These are phyloP conservation scores for Lepidocyrtoides sp. DNA, from an alignment of 2,888 invertebrate species.

Conservation along the genomic window DNA sequence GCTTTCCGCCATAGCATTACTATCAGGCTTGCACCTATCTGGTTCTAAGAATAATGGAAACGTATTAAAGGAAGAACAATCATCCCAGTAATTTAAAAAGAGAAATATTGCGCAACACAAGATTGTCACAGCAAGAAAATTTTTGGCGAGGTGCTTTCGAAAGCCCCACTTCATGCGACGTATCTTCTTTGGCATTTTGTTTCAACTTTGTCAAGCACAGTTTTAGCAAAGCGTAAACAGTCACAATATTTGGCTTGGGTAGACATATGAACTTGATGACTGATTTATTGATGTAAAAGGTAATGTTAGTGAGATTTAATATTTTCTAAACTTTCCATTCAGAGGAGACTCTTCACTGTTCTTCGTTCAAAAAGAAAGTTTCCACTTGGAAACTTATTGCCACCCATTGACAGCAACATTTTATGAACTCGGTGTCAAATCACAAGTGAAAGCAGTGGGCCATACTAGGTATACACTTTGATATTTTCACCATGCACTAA, in stretches of 20 bases:
- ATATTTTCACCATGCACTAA: conserved; percentile 14
- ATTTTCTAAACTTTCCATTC: too few relatives aligned
- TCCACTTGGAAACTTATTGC: too few relatives aligned
- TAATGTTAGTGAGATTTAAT: too few relatives aligned
- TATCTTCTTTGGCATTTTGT: conserved; percentile 39
- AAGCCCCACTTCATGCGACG: conserved; percentile 36
- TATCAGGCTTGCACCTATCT: conserved; percentile 22
- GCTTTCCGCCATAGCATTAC: not conserved
- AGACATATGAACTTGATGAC: too few relatives aligned
- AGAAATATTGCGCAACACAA: conserved; percentile 12
- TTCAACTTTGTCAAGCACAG: too few relatives aligned
- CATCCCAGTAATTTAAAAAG: conserved; percentile 22
- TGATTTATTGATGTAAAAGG: too few relatives aligned
- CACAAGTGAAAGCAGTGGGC: not conserved
- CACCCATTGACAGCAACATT: too few relatives aligned
- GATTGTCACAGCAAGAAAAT: not conserved
- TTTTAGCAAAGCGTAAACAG: too few relatives aligned
- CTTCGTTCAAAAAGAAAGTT: too few relatives aligned
- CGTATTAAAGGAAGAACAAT: conserved; percentile 30
- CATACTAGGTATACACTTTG: not conserved
- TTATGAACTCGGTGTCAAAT: too few relatives aligned
- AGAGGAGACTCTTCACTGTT: too few relatives aligned
- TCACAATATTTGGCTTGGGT: not conserved
- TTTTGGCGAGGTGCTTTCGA: conserved; percentile 18
- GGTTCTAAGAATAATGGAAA: not conserved